Base-by-base conservation (phyloP, 2,113 vertebrate species). In the Zosterops lateralis region DNA sequence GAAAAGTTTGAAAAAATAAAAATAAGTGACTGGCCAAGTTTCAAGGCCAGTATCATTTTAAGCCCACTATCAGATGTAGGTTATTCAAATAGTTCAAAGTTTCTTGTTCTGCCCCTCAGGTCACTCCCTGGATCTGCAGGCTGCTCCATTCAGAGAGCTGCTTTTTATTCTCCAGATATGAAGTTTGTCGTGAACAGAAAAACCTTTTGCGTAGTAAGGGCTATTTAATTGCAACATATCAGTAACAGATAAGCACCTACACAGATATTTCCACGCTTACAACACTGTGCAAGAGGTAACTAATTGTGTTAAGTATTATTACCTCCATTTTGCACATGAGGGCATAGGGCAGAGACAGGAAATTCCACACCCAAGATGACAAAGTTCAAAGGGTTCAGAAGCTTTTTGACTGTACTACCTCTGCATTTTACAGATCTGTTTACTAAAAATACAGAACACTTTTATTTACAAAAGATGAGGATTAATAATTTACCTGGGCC, bases 401-500 rank as follows among this genome's bases (percentile, higher is more conserved):
- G 68, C 17, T 72, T 83, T 94, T 83, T 82, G 82, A 80, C 89
- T 5, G 0, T 47, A 53, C 60, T 77, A 62, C 38, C 42, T 85
- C 58, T 75, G 64, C 6, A 3, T 87, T 93, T 91, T 80, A 89
- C 80, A 66, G 93, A 60, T 31, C 67, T 97, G 91, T 96, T 97
- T 96, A 95, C 95, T 74, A 70, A 81, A 97, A 88, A 89, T 95
- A 96, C 11, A 1, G 97, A 85, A 92, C 89, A 78, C 44, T 95
- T 95, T 89, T 97, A 96, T 97, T 97, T 97, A 94, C 80, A 67
- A 94, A 78, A 60, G 91, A 48, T 84, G 72, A 77, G 38, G 94
- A 95, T 97, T 98, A 97, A 98, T 97, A 87, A 97, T 98, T 97
- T 83, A 97, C 97, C 73, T 38, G 72, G 89, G 73, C 66, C 97